A percentile compares a stretch with the other conserved stretches of the same genome.
Evolutionary conservation across 2,888 invertebrate species (phyloP).

Genomic region (Drosophila nr. perissopoda): DNA sequence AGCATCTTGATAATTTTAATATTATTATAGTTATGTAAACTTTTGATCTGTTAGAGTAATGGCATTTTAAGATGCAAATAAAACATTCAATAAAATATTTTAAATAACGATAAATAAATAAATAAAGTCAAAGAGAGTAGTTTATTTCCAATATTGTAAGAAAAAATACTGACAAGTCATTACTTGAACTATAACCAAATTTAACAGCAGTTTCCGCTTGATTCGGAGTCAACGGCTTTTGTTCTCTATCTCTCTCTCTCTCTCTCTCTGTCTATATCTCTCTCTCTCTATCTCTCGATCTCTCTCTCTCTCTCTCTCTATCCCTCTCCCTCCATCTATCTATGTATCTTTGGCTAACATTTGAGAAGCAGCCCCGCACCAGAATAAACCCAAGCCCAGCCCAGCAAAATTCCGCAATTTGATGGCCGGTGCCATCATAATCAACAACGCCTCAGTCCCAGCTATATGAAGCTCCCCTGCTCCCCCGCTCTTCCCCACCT

Average conservation of each 20-base stretch:
- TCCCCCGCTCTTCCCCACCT: slow-evolving; percentile 1
- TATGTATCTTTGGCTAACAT: slow-evolving; percentile 1
- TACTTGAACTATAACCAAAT: slow-evolving; percentile 43
- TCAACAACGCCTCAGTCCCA: slow-evolving; percentile 63
- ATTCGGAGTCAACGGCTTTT: slow-evolving; percentile 25
- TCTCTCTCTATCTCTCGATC: slow-evolving; percentile 7
- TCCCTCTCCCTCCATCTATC: background rate
- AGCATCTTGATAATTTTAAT: background rate
- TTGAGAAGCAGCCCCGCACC: slow-evolving; percentile 15
- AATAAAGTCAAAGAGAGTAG: background rate
- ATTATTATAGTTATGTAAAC: background rate
- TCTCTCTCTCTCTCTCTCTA: too few species aligned
- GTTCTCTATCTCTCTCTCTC: slow-evolving; percentile 1
- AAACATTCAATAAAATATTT: background rate
- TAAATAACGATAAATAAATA: background rate
- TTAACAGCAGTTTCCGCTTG: slow-evolving; percentile 37
- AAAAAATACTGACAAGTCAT: slow-evolving; percentile 6
- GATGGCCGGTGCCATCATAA: slow-evolving; percentile 78
- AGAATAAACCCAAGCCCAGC: slow-evolving; percentile 32
- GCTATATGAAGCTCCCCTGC: slow-evolving; percentile 7
- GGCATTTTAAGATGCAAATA: background rate
- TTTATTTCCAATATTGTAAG: background rate
- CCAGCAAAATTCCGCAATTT: slow-evolving; percentile 45
- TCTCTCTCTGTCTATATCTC: background rate
- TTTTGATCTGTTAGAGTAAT: background rate